Evolutionary conservation across 2,113 vertebrate genomes (phyloP).

Genomic region (Phalacrocorax carbo): DNA sequence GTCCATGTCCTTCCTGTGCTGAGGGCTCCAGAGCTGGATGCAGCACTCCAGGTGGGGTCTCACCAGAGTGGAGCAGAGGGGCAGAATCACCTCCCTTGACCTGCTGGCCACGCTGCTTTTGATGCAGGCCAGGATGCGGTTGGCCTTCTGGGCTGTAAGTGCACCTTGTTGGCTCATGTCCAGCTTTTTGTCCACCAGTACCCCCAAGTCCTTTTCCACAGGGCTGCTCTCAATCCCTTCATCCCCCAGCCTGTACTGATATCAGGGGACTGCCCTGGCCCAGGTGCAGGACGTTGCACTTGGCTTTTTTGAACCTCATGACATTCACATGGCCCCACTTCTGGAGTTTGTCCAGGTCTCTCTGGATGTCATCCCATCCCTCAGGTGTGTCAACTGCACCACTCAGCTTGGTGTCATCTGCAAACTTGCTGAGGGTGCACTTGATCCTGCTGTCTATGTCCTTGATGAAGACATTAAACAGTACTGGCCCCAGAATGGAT

Average conservation of each 20-base stretch:
- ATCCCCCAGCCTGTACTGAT: neutral
- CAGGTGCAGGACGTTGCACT: neutral
- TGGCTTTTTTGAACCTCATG: neutral
- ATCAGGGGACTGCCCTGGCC: accelerated
- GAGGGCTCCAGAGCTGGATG: neutral
- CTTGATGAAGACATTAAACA: neutral
- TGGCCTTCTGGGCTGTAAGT: neutral
- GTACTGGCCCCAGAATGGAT: neutral
- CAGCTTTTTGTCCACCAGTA: neutral
- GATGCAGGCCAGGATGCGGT: neutral
- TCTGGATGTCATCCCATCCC: neutral
- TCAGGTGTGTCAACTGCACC: neutral
- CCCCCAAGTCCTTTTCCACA: neutral
- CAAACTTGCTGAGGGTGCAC: neutral
- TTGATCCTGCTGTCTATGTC: neutral
- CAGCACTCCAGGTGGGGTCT: neutral
- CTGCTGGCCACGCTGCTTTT: neutral
- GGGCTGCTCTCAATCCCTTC: neutral
- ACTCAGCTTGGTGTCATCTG: neutral
- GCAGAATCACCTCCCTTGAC: neutral
- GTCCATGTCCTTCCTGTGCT: neutral
- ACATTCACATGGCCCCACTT: neutral
- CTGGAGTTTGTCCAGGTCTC: neutral
- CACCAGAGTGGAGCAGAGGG: neutral
- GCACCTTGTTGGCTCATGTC: neutral